Base-by-base conservation (phyloP, 1,140 invertebrate genomes). In the Drosophila ficusphila region DNA sequence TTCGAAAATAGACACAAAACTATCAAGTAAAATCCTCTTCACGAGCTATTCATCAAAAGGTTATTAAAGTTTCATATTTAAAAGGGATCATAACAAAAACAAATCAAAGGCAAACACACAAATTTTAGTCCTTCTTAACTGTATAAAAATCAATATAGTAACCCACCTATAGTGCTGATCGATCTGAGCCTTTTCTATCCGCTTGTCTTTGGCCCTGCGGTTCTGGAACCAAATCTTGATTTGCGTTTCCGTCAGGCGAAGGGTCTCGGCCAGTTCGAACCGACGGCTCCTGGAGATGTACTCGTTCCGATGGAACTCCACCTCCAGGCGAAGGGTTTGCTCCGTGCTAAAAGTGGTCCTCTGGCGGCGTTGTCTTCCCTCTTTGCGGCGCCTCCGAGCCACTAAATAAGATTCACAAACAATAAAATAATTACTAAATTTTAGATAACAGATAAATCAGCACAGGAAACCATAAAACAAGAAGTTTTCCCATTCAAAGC, bases 221-320 rank as follows among this genome's bases (percentile, higher is more conserved):
- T 99, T 99, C 92, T 99, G 98, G 90, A 98, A 99, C 98, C 98
- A 98, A 64, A 98, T 98, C 92, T 98, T 98, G 47, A 98, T 97
- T 92, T 98, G 97, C 0, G 97, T 98, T 92, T 99, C 98, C 2
- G 96, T 97, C 5, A 99, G 92, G 41, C 94, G 93, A 18, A 99
- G 91, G 0, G 95, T 93, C 62, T 96, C 95, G 0, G 98, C 97
- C 60, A 99, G 92, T 92, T 99, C 97, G 90, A 96, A 97, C 82
- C 97, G 93, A 75, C 97, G 92, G 19, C 96, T 94, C 39, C 97
- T 92, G 0, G 97, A 97, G 49, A 99, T 97, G 89, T 99, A 99
- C 92, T 98, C 98, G 0, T 96, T 96, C 29, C 95, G 92, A 14
- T 96, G 95, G 91, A 98, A 99, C 89, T 98, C 98, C 21, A 97